Percentiles rank a stretch among this genome's conserved stretches.
Conservation (phyloP, 2,888 invertebrate species). For the Phlogophora meticulosa region DNA sequence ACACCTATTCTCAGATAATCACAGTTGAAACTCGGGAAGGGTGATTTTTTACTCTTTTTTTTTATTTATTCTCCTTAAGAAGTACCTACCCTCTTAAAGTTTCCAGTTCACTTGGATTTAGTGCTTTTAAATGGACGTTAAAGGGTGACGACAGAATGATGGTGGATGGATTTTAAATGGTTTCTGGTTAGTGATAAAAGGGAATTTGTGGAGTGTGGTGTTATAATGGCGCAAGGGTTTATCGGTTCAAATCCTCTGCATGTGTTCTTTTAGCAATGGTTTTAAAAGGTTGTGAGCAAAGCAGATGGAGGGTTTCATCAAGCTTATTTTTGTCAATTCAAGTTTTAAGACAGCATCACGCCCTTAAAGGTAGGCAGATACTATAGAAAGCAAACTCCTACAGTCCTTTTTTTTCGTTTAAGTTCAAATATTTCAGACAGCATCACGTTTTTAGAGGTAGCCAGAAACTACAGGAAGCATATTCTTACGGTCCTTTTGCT, state of each 20-base stretch:
- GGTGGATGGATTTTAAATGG: background rate
- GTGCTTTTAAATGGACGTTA: constrained; percentile 7
- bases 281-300: too few species aligned
- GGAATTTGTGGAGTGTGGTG: background rate
- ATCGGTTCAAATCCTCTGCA: background rate
- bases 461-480: too few species aligned
- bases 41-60: constrained; percentile 58
- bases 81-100: constrained; percentile 17
- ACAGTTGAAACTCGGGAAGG: constrained; percentile 70
- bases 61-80: constrained; percentile 45
- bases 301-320: too few species aligned
- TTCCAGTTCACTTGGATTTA: constrained; percentile 35
- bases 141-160: background rate
- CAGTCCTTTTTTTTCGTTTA: too few species aligned
- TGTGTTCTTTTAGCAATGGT: too few species aligned
- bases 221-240: background rate
- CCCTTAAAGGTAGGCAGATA: too few species aligned
- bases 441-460: too few species aligned
- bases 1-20: constrained; percentile 76
- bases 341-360: too few species aligned
- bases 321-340: too few species aligned
- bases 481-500: too few species aligned
- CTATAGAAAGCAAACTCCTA: too few species aligned
- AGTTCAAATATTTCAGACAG: too few species aligned
- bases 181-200: background rate